phyloP scores from a whole-genome alignment of 1,140 invertebrate species.

The Achatina immaculata region DNA sequence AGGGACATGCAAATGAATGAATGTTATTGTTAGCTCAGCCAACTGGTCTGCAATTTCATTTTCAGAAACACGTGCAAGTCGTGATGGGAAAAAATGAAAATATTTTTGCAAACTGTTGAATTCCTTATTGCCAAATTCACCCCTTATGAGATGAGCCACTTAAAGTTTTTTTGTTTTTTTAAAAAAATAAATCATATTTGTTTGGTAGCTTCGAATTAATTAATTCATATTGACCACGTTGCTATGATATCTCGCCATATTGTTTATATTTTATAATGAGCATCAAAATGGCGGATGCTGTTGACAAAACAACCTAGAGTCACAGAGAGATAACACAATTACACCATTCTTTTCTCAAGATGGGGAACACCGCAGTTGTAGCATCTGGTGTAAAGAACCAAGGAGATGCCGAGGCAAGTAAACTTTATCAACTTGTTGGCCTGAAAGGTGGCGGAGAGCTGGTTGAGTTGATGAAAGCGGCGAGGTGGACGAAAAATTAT shows the following conservation, averaged over 20 bases:
- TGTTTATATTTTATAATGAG: slow-evolving; percentile 38
- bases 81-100: no score
- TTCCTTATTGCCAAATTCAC: no score
- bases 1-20: no score
- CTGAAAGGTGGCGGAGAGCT: slow-evolving; percentile 85
- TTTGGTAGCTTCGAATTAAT: background rate
- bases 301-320: background rate
- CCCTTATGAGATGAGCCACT: background rate
- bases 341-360: slow-evolving; percentile 8
- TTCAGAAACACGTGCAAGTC: no score
- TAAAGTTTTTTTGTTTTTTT: background rate
- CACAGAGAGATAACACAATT: background rate
- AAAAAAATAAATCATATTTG: background rate
- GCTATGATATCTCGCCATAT: slow-evolving; percentile 16
- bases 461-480: slow-evolving; percentile 92
- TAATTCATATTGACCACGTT: background rate
- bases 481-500: slow-evolving; percentile 71
- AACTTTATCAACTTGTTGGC: slow-evolving; percentile 67
- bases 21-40: no score
- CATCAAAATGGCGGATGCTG: slow-evolving; percentile 30
- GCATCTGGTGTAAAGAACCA: slow-evolving; percentile 65
- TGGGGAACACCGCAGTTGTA: slow-evolving; percentile 65
- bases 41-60: no score
- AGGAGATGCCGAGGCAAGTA: slow-evolving; percentile 52
- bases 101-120: no score